Percentiles rank a stretch among this genome's conserved stretches.
Evolutionary conservation across 2,888 invertebrate genomes (phyloP).

Genomic region (Philonicus albiceps): DNA sequence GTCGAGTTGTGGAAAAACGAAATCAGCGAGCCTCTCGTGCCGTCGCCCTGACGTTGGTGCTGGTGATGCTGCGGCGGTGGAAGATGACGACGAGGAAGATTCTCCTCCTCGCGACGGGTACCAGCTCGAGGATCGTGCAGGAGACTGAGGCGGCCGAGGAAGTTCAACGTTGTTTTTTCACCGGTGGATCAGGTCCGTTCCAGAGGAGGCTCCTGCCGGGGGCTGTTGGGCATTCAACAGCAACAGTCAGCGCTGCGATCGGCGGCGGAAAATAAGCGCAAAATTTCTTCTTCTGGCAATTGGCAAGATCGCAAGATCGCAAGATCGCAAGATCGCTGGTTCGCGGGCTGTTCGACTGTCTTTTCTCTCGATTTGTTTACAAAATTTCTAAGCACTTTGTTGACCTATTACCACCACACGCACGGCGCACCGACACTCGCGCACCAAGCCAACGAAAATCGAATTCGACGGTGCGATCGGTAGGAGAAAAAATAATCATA

Average conservation of each 20-base stretch:
- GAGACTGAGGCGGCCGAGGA: neutral
- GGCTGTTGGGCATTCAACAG: neutral
- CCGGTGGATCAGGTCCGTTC: neutral
- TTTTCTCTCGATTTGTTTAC: constrained; percentile 32
- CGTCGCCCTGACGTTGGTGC: neutral
- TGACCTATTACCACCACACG: constrained; percentile 18
- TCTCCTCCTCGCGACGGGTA: neutral
- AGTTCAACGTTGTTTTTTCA: neutral
- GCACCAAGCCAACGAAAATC: neutral
- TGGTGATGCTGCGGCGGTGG: neutral
- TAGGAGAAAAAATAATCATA: neutral
- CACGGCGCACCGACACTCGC: neutral
- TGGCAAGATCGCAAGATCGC: neutral
- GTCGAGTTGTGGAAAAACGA: neutral
- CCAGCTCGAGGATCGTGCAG: neutral
- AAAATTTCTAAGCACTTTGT: constrained; percentile 33
- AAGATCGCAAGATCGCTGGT: neutral
- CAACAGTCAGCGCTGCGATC: neutral
- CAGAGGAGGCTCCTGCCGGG: neutral
- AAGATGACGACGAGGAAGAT: neutral
- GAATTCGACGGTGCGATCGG: neutral
- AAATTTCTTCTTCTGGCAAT: neutral
- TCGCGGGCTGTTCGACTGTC: neutral
- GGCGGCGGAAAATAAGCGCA: neutral
- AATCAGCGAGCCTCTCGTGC: neutral